Evolutionary conservation across 2,797 vertebrate genomes (phyloP), one percentile per base, ranked within the genome.

Genomic region (Benthosema pterotum): DNA sequence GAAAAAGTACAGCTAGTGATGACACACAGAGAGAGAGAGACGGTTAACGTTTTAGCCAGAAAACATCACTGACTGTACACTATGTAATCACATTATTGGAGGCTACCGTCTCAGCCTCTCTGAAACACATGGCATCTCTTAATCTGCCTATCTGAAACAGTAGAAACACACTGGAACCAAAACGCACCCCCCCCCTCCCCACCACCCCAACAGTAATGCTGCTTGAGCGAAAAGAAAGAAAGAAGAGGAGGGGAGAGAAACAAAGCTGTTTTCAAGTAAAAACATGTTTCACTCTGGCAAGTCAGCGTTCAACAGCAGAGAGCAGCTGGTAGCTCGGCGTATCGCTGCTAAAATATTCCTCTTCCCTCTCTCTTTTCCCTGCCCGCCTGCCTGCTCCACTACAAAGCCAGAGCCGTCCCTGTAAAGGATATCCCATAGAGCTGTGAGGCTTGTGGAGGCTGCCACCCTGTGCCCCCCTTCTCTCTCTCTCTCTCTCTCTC

Each of bases 291-390:
- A 80, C 67, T 69, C 61, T 12, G 62, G 57, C 67, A 79, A 83
- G 74, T 51, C 47, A 47, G 72, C 8, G 67, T 67, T 60, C 63
- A 83, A 84, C 68, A 82, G 83, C 79, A 71, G 73, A 63, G 82
- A 89, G 83, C 92, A 92, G 90, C 88, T 91, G 89, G 74, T 72
- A 68, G 65, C 65, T 83, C 71, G 74, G 83, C 77, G 74, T 80
- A 83, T 88, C 89, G 86, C 79, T 77, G 74, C 70, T 75, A 25
- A 90, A 87, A 78, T 85, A 90, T 89, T 89, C 83, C 83, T 69
- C 43, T 56, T 77, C 77, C 77, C 73, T 76, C 58, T 68, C 71
- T 80, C n/a, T n/a, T n/a, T 61, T 74, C 71, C 60, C 53, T 72
- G 71, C 72, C n/a, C n/a, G n/a, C n/a, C 79, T 74, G 74, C 78